A percentile compares a stretch with the other conserved stretches of the same genome.
Conservation (phyloP, 2,888 invertebrate genomes). For the Sarcophaga subvicina region DNA sequence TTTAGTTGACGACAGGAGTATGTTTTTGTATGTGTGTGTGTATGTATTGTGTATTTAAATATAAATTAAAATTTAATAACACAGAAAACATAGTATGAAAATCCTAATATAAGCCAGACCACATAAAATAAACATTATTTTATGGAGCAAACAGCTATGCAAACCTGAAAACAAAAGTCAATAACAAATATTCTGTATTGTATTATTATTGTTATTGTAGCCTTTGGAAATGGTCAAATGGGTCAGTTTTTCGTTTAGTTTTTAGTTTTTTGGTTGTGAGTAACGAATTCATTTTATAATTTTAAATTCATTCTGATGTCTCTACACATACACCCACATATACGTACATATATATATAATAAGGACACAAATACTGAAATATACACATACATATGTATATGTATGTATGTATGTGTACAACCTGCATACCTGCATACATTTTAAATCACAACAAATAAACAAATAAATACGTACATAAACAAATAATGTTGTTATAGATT, state of each 20-base stretch:
- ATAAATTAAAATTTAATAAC: slow-evolving; percentile 54
- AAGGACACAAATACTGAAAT: background rate
- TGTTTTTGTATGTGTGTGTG: background rate
- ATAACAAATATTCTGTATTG: slow-evolving; percentile 36
- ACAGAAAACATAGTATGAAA: slow-evolving; percentile 39
- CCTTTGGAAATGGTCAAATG: slow-evolving; percentile 21
- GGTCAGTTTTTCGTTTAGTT: background rate
- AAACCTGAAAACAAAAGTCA: slow-evolving; percentile 40
- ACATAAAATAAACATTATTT: slow-evolving; percentile 57
- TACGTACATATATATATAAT: too few species aligned
- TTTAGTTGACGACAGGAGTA: background rate
- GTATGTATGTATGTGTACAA: background rate
- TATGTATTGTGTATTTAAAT: background rate
- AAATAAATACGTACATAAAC: slow-evolving; percentile 12
- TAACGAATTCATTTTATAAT: slow-evolving; percentile 47
- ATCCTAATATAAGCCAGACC: slow-evolving; percentile 43
- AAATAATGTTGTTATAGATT: slow-evolving; percentile 30
- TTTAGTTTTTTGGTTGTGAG: slow-evolving; percentile 2
- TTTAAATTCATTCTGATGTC: background rate
- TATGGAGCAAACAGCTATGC: background rate
- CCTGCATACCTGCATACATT: background rate
- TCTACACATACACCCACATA: too few species aligned
- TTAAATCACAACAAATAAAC: slow-evolving; percentile 17
- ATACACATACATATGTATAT: background rate
- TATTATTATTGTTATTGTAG: background rate